phyloP scores from a whole-genome alignment of 2,888 invertebrate species.

The Coecobrya sp. region DNA sequence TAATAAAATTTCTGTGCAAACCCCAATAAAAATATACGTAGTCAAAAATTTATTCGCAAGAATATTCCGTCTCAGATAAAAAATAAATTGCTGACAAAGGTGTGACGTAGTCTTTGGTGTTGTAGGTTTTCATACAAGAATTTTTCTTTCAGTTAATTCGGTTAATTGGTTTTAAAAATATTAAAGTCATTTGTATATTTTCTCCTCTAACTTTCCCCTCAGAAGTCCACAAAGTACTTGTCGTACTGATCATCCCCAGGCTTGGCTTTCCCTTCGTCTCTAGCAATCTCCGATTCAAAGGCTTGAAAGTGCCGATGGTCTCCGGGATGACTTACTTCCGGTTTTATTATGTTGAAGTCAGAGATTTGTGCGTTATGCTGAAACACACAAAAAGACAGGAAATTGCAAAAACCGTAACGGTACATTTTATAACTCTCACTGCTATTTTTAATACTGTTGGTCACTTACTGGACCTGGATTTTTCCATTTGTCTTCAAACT shows the following conservation, averaged over 20 bases:
- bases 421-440: too few species aligned
- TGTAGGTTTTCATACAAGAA: slow-evolving; percentile 3
- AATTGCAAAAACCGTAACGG: too few species aligned
- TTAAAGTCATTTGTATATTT: neutral
- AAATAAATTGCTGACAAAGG: neutral
- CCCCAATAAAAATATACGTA: neutral
- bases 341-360: slow-evolving; percentile 97
- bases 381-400: too few species aligned
- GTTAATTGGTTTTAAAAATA: neutral
- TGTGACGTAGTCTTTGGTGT: neutral
- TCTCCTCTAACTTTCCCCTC: slow-evolving; percentile 54
- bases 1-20: neutral
- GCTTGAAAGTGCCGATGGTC: slow-evolving; percentile 91
- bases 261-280: slow-evolving; percentile 88
- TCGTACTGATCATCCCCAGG: slow-evolving; percentile 90
- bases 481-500: slow-evolving; percentile 85
- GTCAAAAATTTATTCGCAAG: neutral
- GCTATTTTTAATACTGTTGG: neutral
- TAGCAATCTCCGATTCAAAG: slow-evolving; percentile 78
- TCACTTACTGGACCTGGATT: slow-evolving; percentile 73
- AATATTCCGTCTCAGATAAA: neutral
- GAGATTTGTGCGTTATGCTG: slow-evolving; percentile 87
- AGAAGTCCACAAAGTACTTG: slow-evolving; percentile 91
- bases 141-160: neutral
- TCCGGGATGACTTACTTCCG: slow-evolving; percentile 88